A percentile compares a stretch with the other conserved stretches of the same genome.
Conservation (phyloP, 2,888 invertebrate genomes). For the Brassicogethes aeneus region DNA sequence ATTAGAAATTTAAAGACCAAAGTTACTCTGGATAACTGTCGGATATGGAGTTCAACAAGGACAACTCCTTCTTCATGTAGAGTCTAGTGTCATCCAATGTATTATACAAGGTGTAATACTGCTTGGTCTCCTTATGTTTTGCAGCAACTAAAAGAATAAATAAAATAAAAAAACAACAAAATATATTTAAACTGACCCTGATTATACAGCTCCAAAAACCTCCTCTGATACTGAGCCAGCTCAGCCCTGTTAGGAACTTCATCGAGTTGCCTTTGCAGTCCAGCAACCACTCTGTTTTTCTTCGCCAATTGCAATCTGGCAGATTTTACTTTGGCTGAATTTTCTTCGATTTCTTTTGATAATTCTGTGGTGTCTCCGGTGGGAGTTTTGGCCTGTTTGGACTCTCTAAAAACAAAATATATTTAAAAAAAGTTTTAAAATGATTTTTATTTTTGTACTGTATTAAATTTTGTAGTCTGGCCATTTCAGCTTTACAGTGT, state of each 20-base stretch:
- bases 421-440: constrained; percentile 3
- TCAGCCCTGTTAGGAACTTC: constrained; percentile 91
- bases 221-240: constrained; percentile 86
- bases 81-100: constrained; percentile 89
- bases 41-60: constrained; percentile 77
- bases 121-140: constrained; percentile 94
- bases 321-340: constrained; percentile 52
- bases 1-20: constrained; percentile 5
- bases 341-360: constrained; percentile 46
- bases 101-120: constrained; percentile 94
- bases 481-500: constrained; percentile 59
- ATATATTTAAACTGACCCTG: constrained; percentile 59
- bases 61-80: constrained; percentile 86
- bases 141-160: constrained; percentile 79
- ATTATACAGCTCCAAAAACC: constrained; percentile 93
- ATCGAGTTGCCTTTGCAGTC: constrained; percentile 78
- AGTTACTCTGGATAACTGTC: constrained; percentile 81
- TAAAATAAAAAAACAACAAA: constrained; percentile 1
- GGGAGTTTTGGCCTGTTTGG: constrained; percentile 39
- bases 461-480: constrained; percentile 43
- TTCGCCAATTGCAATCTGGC: constrained; percentile 66
- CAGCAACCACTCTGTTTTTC: constrained; percentile 68
- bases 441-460: constrained; percentile 22
- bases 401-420: constrained; percentile 35
- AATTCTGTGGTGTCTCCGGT: constrained; percentile 38